These are phyloP conservation scores for Lacerta agilis DNA, from an alignment of 2,797 vertebrate species.

Conservation along the genomic window DNA sequence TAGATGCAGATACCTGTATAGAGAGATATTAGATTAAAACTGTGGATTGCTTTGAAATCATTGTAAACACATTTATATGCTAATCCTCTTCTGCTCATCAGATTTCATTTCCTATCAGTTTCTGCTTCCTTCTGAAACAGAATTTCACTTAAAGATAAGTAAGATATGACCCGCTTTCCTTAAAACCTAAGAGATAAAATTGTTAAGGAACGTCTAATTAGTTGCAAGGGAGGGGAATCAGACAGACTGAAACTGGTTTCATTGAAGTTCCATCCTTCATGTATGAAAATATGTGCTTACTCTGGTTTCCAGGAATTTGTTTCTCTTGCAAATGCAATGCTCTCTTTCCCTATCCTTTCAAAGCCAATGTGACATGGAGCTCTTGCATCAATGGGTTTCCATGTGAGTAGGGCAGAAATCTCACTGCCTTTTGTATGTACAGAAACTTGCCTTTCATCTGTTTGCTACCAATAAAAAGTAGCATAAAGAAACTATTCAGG, in stretches of 20 bases:
- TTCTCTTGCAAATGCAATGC: background rate
- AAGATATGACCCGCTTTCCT: background rate
- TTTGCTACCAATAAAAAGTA: background rate
- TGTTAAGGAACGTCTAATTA: background rate
- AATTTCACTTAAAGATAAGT: background rate
- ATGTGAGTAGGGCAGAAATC: no score
- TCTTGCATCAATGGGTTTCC: background rate
- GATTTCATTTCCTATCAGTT: background rate
- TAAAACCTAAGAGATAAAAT: background rate
- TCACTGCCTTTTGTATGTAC: background rate
- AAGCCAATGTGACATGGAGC: background rate
- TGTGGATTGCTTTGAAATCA: background rate
- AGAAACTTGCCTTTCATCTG: background rate
- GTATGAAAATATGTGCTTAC: background rate
- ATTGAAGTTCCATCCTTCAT: background rate
- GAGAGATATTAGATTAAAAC: background rate
- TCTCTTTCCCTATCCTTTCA: background rate
- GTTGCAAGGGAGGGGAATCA: background rate
- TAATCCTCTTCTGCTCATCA: background rate
- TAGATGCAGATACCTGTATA: background rate
- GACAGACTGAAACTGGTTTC: background rate
- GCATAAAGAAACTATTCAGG: background rate
- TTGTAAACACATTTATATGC: background rate
- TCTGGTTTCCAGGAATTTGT: background rate
- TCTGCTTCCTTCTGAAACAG: background rate